Base-by-base conservation (phyloP, 2,888 invertebrate species). In the Eristalis pertinax region DNA sequence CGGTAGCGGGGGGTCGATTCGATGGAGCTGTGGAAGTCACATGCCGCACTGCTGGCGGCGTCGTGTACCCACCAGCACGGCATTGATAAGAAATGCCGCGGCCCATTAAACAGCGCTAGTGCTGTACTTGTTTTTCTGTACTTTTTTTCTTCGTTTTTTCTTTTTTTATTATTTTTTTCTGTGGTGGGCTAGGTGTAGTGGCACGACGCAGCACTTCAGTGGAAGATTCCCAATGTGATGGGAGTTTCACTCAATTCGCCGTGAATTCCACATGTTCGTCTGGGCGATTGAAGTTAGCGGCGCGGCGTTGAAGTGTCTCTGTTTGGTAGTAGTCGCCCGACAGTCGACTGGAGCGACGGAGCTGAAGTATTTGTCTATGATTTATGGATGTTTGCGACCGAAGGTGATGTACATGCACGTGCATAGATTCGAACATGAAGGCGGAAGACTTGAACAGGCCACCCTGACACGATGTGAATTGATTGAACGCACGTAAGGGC, bases 71-170 rank as follows among this genome's bases (percentile, higher is more conserved):
- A 83, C 78, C 75, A 83, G 82, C 78, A 83, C 63, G 83, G 83
- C 83, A 86, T 86, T 86, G 86, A 83, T 86, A 86, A 86, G 86
- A 77, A 69, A 73, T 69, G 82, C 74, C 75, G 81, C 81, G 79
- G 67, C 83, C 82, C 86, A 86, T 86, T 86, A 76, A 83, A 83
- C 75, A 83, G 74, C 74, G 73, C 85, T 69, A 79, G 70, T 73
- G 50, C 41, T 74, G 82, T 81, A 69, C 24, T 26, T 82, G 50
- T 24, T 72, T 76, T 24, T 68, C n/a, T 73, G 81, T 81, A 68
- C 22, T 35, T 24, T 70, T 76, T 24, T 63, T 19, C 19, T 68
- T 58, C n/a, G n/a, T n/a, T n/a, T n/a, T n/a, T n/a, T n/a, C n/a
- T 56, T 65, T 22, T 63, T 63, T 10, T 43, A 63, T 62, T 60